These are phyloP conservation scores for Sarcophaga caerulescens DNA, from an alignment of 2,888 invertebrate genomes.

Conservation along the genomic window DNA sequence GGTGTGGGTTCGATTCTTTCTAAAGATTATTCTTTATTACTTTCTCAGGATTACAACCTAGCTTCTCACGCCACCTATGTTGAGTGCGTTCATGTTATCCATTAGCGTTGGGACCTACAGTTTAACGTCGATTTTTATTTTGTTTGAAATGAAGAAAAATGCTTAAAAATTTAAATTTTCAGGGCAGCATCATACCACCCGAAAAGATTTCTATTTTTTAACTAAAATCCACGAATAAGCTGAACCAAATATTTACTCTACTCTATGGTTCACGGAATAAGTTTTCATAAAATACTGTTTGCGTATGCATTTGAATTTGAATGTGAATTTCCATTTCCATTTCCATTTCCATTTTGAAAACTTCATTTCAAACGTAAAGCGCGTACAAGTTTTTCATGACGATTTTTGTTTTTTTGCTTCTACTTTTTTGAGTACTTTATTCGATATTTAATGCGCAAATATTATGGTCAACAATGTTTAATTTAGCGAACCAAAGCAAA, in stretches of 20 bases:
- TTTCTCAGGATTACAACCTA: no score
- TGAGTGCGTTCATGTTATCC: no score
- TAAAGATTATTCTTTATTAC: no score
- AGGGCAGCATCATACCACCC: no score
- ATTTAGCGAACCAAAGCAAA: conserved; percentile 47
- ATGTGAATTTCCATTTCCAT: background rate
- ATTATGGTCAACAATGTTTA: conserved; percentile 51
- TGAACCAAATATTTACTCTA: background rate
- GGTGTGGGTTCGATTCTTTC: no score
- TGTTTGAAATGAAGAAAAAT: background rate
- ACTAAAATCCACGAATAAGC: background rate
- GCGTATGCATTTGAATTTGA: conserved; percentile 16
- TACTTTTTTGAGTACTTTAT: background rate
- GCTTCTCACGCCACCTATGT: no score
- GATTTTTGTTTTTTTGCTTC: background rate
- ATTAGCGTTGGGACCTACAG: no score
- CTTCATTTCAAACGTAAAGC: conserved; percentile 22
- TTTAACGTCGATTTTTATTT: background rate
- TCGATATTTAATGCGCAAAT: conserved; percentile 48
- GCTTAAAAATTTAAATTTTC: no score
- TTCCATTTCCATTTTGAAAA: conserved; percentile 15
- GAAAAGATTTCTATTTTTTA: conserved; percentile 6
- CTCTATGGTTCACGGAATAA: background rate
- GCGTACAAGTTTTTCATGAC: background rate
- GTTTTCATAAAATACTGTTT: background rate